Conservation (phyloP, 2,888 invertebrate species). For the Chrysina gloriosa region DNA sequence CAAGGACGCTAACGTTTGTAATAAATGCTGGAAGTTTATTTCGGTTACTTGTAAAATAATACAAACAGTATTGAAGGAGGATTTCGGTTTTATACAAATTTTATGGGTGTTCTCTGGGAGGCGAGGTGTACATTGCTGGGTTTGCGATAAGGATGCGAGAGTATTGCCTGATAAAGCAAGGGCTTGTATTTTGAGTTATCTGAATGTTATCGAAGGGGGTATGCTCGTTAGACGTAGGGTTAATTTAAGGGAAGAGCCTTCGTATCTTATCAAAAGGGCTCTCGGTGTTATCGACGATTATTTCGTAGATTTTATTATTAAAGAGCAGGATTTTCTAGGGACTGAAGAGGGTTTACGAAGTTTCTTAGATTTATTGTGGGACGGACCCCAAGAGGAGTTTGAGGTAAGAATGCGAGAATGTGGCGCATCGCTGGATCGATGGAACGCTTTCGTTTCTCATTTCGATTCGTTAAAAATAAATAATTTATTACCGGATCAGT, state of each 20-base stretch:
- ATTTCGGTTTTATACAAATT: conserved; percentile 94
- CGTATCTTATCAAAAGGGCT: conserved; percentile 84
- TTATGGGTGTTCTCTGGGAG: conserved; percentile 99
- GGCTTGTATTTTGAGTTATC: conserved; percentile 88
- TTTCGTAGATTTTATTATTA: conserved; percentile 80
- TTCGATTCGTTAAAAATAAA: conserved; percentile 68
- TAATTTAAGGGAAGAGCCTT: conserved; percentile 72
- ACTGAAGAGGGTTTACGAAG: conserved; percentile 75
- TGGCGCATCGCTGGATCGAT: conserved; percentile 71
- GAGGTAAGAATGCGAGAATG: conserved; percentile 62
- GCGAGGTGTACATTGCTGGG: conserved; percentile 99
- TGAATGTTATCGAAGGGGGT: conserved; percentile 80
- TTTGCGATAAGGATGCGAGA: conserved; percentile 89
- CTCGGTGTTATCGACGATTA: conserved; percentile 78
- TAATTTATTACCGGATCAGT: conserved; percentile 52
- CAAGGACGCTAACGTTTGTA: conserved; percentile 89
- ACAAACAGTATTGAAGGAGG: conserved; percentile 87
- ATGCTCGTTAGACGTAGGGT: conserved; percentile 81
- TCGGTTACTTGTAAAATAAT: conserved; percentile 90
- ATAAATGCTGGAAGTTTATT: conserved; percentile 98
- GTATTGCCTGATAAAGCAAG: conserved; percentile 79
- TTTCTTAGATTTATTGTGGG: conserved; percentile 79
- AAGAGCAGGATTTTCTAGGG: conserved; percentile 87
- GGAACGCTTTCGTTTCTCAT: conserved; percentile 73
- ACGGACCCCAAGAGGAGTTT: conserved; percentile 47